Percentiles rank a stretch among this genome's conserved stretches.
These are phyloP conservation scores for Drosophila paramelanica DNA, from an alignment of 2,888 invertebrate species.

Conservation along the genomic window DNA sequence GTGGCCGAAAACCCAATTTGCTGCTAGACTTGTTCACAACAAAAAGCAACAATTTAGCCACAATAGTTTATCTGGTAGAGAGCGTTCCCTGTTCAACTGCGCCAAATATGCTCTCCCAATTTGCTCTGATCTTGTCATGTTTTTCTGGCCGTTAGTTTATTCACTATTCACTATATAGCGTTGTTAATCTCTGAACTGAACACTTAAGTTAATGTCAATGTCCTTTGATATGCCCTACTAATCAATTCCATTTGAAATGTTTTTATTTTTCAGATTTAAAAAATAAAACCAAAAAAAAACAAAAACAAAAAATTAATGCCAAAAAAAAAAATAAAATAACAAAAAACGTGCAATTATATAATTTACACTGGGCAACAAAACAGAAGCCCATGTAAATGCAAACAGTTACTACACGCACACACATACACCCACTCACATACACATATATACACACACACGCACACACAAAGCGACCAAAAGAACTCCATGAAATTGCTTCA, in stretches of 20 bases:
- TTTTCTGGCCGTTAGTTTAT: background rate
- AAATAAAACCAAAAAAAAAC: conserved; percentile 39
- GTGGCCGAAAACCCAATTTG: background rate
- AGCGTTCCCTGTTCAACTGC: background rate
- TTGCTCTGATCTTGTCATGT: background rate
- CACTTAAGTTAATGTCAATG: conserved; percentile 46
- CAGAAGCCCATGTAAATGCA: conserved; percentile 24
- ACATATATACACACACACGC: conserved; percentile 12
- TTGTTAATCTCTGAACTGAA: conserved; percentile 43
- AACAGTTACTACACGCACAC: conserved; percentile 45
- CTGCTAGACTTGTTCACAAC: background rate
- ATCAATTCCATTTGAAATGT: conserved; percentile 42
- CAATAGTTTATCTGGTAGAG: background rate
- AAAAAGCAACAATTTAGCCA: background rate
- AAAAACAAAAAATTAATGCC: conserved; percentile 17
- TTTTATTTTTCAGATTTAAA: conserved; percentile 61
- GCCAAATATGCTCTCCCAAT: background rate
- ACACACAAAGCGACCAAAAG: conserved; percentile 54
- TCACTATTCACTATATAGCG: conserved; percentile 34
- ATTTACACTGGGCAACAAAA: conserved; percentile 48
- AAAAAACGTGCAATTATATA: conserved; percentile 24
- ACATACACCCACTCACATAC: conserved; percentile 19
- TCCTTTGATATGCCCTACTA: conserved; percentile 53
- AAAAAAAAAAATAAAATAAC: conserved; percentile 16
- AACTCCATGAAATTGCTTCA: conserved; percentile 74